These are phyloP conservation scores for Scarus forsteni DNA, from an alignment of 2,797 vertebrate genomes.

Conservation along the genomic window DNA sequence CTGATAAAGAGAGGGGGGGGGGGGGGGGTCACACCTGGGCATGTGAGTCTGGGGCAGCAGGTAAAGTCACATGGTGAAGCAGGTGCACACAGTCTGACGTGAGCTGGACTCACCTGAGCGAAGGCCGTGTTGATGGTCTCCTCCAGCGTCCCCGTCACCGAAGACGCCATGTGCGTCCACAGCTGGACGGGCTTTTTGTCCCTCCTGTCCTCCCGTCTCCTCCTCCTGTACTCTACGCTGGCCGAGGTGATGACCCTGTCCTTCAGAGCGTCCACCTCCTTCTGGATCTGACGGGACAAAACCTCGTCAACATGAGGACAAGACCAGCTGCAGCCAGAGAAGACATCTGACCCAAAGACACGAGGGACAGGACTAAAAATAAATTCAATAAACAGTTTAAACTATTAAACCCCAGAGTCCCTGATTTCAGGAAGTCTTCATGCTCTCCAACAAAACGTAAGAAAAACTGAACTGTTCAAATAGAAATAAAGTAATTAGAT, in stretches of 20 bases:
- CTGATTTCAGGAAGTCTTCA: too few species aligned
- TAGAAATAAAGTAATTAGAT: too few species aligned
- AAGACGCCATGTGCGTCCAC: conserved; percentile 74
- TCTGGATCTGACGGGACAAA: conserved; percentile 57
- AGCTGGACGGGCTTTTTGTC: conserved; percentile 67
- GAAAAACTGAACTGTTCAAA: too few species aligned
- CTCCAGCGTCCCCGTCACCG: conserved; percentile 61
- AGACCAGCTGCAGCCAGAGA: too few species aligned
- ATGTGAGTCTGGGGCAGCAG: too few species aligned
- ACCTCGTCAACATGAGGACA: too few species aligned
- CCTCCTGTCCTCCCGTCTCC: conserved; percentile 38
- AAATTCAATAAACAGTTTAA: too few species aligned
- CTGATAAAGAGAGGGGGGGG: conserved; percentile 51
- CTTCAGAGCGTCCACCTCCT: conserved; percentile 69
- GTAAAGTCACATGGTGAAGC: too few species aligned
- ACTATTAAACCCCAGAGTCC: too few species aligned
- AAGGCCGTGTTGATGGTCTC: conserved; percentile 71
- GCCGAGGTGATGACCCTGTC: conserved; percentile 45
- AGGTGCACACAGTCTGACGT: neutral
- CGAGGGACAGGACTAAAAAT: too few species aligned
- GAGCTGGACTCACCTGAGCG: conserved; percentile 68
- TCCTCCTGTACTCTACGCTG: conserved; percentile 27
- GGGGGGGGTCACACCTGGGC: neutral
- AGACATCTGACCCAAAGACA: too few species aligned
- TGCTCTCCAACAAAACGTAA: too few species aligned